These are phyloP conservation scores for Volucella bombylans DNA, from an alignment of 2,888 invertebrate genomes.

Conservation along the genomic window DNA sequence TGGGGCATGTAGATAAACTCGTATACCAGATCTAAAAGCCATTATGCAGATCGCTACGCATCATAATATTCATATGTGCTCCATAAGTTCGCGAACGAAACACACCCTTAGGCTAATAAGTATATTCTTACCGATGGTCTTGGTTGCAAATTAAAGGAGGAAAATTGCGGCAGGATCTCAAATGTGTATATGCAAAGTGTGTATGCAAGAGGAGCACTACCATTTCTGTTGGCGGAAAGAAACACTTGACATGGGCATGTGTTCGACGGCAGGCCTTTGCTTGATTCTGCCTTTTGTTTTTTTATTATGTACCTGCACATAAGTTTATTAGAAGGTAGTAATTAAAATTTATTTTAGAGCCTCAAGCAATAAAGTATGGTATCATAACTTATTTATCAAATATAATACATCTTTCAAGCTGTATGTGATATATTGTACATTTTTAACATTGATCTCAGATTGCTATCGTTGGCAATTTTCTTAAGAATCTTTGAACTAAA, in stretches of 20 bases:
- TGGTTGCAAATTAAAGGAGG: constrained; percentile 69
- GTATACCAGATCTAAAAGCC: constrained; percentile 65
- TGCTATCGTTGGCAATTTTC: no score
- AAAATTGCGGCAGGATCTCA: constrained; percentile 63
- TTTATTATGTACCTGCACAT: constrained; percentile 15
- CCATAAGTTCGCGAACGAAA: constrained; percentile 70
- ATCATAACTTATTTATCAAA: constrained; percentile 70
- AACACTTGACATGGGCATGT: constrained; percentile 73
- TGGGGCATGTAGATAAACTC: constrained; percentile 71
- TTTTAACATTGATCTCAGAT: neutral
- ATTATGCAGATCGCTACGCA: constrained; percentile 73
- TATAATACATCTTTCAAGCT: constrained; percentile 56
- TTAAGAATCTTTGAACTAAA: no score
- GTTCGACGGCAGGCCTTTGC: constrained; percentile 64
- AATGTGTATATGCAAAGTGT: constrained; percentile 65
- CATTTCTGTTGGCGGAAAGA: constrained; percentile 65
- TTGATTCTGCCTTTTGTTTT: constrained; percentile 3
- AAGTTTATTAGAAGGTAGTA: constrained; percentile 63
- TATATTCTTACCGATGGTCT: constrained; percentile 58
- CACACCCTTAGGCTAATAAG: constrained; percentile 56
- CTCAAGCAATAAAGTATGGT: constrained; percentile 68
- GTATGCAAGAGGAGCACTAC: constrained; percentile 63
- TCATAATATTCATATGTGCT: constrained; percentile 71
- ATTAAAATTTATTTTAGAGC: constrained; percentile 73
- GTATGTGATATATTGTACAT: constrained; percentile 69